Evolutionary conservation across 2,113 vertebrate genomes (phyloP), one percentile per base, ranked within the genome.

Genomic region (Tonatia bakeri): DNA sequence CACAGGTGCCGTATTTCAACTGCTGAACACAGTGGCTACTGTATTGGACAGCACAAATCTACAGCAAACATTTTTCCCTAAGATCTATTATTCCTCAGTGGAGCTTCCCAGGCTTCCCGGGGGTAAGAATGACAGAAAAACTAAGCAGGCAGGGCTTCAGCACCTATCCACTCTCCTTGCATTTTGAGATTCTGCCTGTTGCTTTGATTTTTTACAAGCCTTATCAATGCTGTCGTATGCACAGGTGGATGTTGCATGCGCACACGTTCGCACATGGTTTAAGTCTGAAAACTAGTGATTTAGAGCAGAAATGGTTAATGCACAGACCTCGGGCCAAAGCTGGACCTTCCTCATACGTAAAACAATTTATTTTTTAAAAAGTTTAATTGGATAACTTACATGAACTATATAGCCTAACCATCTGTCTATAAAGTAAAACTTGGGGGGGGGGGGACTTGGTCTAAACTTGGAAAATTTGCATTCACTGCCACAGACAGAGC

Each of bases 401-500:
- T 70, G 52, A 95, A 87, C 77, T 83, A 61, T 69, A 61, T 22
- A 81, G 65, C 47, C 82, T 90, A 90, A 65, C 26, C 56, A 92
- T 47, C 64, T 79, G 4, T 72, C 56, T 73, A 61, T 45, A 33
- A 90, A 93, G 31, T 91, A 87, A 92, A 87, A 54, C 10, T n/a
- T 77, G 47, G 45, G 17, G 73, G 11, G 26, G 26, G 26, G 26
- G 1, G 4, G n/a, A 77, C 45, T 15, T 72, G 52, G 33, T 89
- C 81, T 85, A 88, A 93, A 76, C n/a, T 80, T 45, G 43, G 69
- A 80, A 93, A 85, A 85, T 95, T 36, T 85, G n/a, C 65, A 93
- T 91, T 96, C 59, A 83, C 69, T 91, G 59, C 33, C 91, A 88
- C 36, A 61, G 50, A 93, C 4, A 95, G 50, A 94, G 67, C 24